Evolutionary conservation across 2,888 invertebrate species (phyloP).

Genomic region (Stramonita haemastoma): DNA sequence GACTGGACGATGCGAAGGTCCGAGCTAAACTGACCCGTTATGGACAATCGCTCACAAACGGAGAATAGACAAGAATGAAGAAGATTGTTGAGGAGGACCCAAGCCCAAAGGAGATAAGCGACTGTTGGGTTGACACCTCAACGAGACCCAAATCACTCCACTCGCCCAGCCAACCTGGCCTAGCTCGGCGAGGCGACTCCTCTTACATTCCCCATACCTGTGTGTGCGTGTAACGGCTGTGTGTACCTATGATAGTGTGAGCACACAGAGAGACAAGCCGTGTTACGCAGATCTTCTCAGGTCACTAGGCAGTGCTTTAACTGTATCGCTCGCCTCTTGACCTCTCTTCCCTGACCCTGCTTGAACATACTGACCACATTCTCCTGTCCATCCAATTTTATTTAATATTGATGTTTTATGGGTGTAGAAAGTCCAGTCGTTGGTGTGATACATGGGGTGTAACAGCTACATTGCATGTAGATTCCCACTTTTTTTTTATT

Average conservation of each 20-base stretch:
- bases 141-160: slow-evolving; percentile 18
- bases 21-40: background rate
- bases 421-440: too few species aligned
- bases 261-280: background rate
- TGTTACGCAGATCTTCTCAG: slow-evolving; percentile 12
- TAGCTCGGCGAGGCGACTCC: background rate
- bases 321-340: too few species aligned
- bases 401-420: too few species aligned
- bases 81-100: background rate
- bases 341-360: too few species aligned
- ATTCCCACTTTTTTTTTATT: too few species aligned
- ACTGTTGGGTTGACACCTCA: slow-evolving; percentile 28
- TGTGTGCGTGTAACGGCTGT: slow-evolving; percentile 15
- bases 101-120: background rate
- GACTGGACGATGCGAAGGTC: background rate
- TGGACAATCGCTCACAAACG: background rate
- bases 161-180: background rate
- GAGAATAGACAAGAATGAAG: background rate
- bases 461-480: too few species aligned
- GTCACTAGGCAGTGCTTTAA: background rate
- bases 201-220: background rate
- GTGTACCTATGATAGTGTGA: slow-evolving; percentile 17
- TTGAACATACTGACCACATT: too few species aligned
- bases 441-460: too few species aligned
- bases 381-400: too few species aligned